Base-by-base conservation (phyloP, 2,888 invertebrate species). In the Microplitis deprimator region DNA sequence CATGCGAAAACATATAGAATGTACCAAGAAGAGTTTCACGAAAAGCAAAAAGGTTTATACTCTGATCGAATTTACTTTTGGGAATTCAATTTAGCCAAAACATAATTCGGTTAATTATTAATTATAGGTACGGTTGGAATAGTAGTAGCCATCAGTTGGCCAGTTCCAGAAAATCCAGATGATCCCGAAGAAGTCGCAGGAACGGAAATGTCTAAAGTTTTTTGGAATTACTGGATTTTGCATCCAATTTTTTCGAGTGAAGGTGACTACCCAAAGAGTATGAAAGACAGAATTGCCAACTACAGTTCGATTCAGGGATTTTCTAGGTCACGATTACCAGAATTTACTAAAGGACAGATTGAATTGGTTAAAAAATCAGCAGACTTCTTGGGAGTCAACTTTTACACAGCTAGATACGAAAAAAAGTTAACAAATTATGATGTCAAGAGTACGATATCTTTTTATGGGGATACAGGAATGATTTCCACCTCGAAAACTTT, bases 241-340 rank as follows among this genome's bases (percentile, higher is more conserved):
- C 91, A 94, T 87, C 94, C 95, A 1, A 93, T 95, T 60, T 93
- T 93, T 86, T 91, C 92, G 0, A 87, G 89, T 74, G 84, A 88
- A 0, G 94, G 94, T 0, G 93, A 94, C 87, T 95, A 94, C 86
- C 95, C 95, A 0, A 87, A 91, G 68, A 84, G 93, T 0, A 94
- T 95, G 93, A 92, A 93, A 75, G 88, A 91, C 17, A 89, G 91
- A 4, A 91, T 95, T 10, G 91, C 90, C 67, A 89, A 90, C 1
- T 91, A 92, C 50, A 95, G 94, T 77, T 89, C 87, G 68, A 87
- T 88, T 13, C 93, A 94, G 86, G 92, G 93, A 7, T 93, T 91
- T 81, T 84, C 89, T 0, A 89, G 91, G 16, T 94, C 94, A 0
- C 91, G 94, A 8, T 90, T 95, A 2, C 94, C 94, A 0, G 85